Conservation (phyloP, 2,113 vertebrate genomes). For the Sebastes fasciatus region DNA sequence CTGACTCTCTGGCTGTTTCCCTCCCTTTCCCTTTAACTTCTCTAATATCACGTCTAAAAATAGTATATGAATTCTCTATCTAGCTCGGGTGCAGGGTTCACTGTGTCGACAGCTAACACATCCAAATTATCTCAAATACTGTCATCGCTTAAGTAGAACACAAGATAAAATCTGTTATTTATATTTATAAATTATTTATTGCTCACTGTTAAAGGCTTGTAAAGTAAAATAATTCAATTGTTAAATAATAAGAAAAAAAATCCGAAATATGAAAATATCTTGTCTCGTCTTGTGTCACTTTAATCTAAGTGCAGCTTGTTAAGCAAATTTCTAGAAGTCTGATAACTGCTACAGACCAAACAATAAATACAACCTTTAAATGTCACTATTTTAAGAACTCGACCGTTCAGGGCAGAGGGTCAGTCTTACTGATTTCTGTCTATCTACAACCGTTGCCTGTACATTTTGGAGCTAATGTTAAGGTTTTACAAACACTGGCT, state of each 20-base stretch:
- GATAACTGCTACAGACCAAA: neutral
- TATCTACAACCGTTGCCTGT: neutral
- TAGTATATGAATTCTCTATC: conserved; percentile 21
- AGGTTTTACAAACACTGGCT: neutral
- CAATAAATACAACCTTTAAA: neutral
- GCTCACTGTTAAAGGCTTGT: neutral
- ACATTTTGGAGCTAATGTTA: neutral
- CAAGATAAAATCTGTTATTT: neutral
- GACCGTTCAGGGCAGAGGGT: neutral
- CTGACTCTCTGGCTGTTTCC: neutral
- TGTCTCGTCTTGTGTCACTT: neutral
- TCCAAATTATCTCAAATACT: neutral
- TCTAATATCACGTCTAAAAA: conserved; percentile 45
- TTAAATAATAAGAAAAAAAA: neutral
- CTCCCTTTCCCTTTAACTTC: conserved; percentile 25
- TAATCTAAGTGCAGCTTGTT: neutral
- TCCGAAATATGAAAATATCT: neutral
- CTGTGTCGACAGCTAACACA: neutral
- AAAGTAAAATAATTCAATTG: neutral
- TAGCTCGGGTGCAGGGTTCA: conserved; percentile 20
- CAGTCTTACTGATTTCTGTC: neutral
- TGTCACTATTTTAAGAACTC: neutral
- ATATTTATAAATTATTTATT: too few species aligned
- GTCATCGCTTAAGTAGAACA: neutral
- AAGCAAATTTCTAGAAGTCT: neutral